Evolutionary conservation across 2,113 vertebrate species (phyloP).

Genomic region (Pimephales promelas): DNA sequence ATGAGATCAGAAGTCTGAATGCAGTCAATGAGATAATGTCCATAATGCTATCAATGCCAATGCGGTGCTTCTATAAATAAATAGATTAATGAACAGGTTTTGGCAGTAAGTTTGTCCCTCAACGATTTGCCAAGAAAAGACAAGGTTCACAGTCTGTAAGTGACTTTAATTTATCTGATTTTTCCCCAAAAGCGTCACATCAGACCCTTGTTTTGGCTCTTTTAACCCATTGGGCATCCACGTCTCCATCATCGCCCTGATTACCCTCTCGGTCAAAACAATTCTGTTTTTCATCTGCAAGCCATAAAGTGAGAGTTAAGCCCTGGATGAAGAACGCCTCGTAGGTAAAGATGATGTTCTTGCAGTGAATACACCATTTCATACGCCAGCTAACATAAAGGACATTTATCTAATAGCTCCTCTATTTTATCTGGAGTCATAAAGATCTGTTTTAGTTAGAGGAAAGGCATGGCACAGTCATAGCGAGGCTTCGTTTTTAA

Average conservation of each 20-base stretch:
- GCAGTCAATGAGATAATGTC: not conserved
- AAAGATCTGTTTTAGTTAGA: conserved; percentile 5
- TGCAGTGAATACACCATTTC: not conserved
- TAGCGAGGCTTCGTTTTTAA: not conserved
- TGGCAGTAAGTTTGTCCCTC: conserved; percentile 27
- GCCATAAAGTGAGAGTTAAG: conserved; percentile 57
- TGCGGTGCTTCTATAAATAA: not conserved
- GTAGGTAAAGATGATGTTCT: conserved; percentile 17
- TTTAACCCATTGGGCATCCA: not conserved
- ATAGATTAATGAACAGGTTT: conserved; percentile 24
- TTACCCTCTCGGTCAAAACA: conserved; percentile 52
- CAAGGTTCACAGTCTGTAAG: conserved; percentile 32
- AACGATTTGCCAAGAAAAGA: conserved; percentile 40
- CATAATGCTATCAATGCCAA: not conserved
- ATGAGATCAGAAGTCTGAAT: not conserved
- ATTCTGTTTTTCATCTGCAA: conserved; percentile 59
- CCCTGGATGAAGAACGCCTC: conserved; percentile 26
- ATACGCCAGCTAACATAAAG: not conserved
- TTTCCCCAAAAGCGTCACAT: conserved; percentile 52
- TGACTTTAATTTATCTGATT: conserved; percentile 26
- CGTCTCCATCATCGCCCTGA: conserved; percentile 24
- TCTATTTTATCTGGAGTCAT: conserved; percentile 7
- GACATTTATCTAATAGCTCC: not conserved
- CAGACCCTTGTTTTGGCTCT: conserved; percentile 37
- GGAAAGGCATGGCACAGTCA: not conserved